Evolutionary conservation across 53 echinoderm and acorn worm species (phyloP).

Genomic region (Zoroaster sp.): DNA sequence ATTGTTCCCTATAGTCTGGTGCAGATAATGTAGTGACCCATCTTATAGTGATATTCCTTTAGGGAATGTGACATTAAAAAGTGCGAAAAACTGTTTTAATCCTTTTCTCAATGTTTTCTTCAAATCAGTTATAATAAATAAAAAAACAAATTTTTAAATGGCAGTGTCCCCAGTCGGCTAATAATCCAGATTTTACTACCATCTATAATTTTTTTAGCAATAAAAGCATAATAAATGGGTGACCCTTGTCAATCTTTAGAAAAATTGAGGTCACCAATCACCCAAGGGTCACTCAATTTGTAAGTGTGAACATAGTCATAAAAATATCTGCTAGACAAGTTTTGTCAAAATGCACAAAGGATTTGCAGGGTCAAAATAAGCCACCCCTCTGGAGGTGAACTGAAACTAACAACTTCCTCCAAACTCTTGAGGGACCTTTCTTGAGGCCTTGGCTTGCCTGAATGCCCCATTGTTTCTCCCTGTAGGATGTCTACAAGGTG

Average conservation of each 20-base stretch:
- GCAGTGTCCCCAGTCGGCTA: too few species aligned
- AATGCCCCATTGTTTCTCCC: slow-evolving; percentile 3
- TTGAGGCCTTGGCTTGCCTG: slow-evolving; percentile 3
- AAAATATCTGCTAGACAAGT: background rate
- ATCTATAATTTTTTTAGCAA: background rate
- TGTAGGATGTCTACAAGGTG: slow-evolving; percentile 24
- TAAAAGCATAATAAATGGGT: background rate
- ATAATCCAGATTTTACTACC: background rate
- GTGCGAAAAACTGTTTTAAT: too few species aligned
- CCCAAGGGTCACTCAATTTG: background rate
- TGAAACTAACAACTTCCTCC: background rate
- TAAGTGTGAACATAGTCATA: background rate
- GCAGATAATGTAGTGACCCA: too few species aligned
- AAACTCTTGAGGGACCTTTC: background rate
- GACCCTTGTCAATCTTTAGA: background rate
- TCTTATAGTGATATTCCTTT: too few species aligned
- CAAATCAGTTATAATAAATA: too few species aligned
- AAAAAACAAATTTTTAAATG: too few species aligned
- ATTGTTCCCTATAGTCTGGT: too few species aligned
- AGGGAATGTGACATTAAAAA: too few species aligned
- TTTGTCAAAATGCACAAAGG: background rate
- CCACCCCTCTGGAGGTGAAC: background rate
- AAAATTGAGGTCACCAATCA: background rate
- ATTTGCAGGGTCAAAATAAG: background rate
- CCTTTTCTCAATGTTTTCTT: too few species aligned